A percentile compares a stretch with the other conserved stretches of the same genome.
Evolutionary conservation across 2,113 vertebrate species (phyloP).

Genomic region (Scopus umbretta): DNA sequence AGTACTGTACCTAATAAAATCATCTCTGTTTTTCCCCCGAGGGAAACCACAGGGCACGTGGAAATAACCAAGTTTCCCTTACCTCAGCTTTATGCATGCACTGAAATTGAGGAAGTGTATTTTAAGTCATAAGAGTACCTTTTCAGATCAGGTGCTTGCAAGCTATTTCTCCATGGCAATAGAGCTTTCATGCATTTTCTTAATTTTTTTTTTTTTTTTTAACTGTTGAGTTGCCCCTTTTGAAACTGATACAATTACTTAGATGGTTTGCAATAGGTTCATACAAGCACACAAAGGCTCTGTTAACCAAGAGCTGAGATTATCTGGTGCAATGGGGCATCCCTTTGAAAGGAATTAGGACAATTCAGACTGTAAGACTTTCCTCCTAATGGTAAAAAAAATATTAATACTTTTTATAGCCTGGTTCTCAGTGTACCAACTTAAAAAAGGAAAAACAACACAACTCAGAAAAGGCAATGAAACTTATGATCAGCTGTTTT

Average conservation of each 20-base stretch:
- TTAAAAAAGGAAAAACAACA: background rate
- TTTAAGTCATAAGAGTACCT: background rate
- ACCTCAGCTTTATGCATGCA: background rate
- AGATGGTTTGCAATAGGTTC: background rate
- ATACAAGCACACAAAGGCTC: background rate
- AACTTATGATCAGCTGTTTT: background rate
- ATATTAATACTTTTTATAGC: background rate
- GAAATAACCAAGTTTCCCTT: background rate
- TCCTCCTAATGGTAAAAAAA: background rate
- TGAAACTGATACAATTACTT: background rate
- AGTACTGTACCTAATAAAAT: background rate
- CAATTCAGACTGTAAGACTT: background rate
- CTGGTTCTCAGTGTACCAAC: background rate
- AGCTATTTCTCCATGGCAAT: background rate
- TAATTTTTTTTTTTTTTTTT: background rate
- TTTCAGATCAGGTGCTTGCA: background rate
- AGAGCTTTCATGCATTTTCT: background rate
- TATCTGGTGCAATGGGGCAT: background rate
- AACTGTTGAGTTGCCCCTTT: background rate
- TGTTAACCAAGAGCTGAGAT: background rate
- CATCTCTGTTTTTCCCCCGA: background rate
- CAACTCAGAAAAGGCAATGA: background rate
- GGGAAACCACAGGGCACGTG: background rate
- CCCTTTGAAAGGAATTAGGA: background rate
- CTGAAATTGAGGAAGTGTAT: background rate